phyloP scores from a whole-genome alignment of 2,888 invertebrate genomes.

The Himalopsyche anomala region DNA sequence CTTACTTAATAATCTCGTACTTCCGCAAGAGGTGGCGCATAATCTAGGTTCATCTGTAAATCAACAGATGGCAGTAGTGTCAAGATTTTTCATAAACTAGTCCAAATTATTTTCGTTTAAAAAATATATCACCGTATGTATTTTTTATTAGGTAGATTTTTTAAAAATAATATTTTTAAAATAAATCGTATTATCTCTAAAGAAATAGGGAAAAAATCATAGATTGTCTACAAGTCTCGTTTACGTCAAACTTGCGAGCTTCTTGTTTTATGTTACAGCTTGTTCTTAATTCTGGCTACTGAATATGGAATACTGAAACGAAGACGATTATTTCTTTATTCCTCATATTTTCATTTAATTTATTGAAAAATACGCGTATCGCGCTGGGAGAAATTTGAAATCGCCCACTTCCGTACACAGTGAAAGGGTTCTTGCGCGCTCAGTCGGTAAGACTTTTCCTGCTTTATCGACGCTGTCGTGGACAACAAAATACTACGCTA shows the following conservation, averaged over 20 bases:
- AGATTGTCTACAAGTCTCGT: no score
- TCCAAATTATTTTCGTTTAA: no score
- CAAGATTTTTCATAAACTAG: neutral
- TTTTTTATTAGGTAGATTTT: no score
- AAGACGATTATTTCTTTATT: neutral
- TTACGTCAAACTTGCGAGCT: no score
- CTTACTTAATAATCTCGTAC: neutral
- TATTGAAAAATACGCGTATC: neutral
- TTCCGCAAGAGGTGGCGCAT: slow-evolving; percentile 5
- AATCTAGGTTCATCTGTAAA: neutral
- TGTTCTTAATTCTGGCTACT: no score
- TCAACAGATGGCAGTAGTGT: slow-evolving; percentile 13
- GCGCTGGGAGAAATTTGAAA: neutral
- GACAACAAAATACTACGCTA: slow-evolving; percentile 43
- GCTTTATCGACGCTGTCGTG: slow-evolving; percentile 40
- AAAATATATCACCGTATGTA: no score
- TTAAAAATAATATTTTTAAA: no score
- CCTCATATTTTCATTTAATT: no score
- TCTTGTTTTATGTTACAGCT: no score
- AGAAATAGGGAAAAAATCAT: no score
- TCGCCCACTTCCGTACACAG: neutral
- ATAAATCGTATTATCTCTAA: no score
- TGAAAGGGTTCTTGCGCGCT: slow-evolving; percentile 31
- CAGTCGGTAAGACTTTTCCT: slow-evolving; percentile 32
- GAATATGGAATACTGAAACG: neutral